A percentile compares a stretch with the other conserved stretches of the same genome.
These are phyloP conservation scores for honey bee (Apis mellifera) DNA, from an alignment of 1,140 invertebrate species.

Conservation along the genomic window Amel_HAv3.1 CM009932.2:12084001-12084500, in stretches of 20 bases:
- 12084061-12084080: not conserved
- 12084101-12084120: not conserved
- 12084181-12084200: not conserved
- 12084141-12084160: not conserved
- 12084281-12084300: slow-evolving; percentile 47
- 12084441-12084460: not conserved
- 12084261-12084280: slow-evolving; percentile 37
- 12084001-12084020: slow-evolving; percentile 6
- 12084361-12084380: too few relatives aligned
- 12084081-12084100: not conserved
- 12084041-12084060: not conserved
- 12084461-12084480: not conserved
- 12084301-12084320: slow-evolving; percentile 51
- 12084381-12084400: not conserved
- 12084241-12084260: not conserved
- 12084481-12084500: too few relatives aligned
- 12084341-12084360: slow-evolving; percentile 60
- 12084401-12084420: not conserved
- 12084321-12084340: slow-evolving; percentile 67
- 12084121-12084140: not conserved
- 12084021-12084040: not conserved
- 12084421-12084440: not conserved
- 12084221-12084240: not conserved
- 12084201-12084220: slow-evolving; percentile 5
- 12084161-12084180: not conserved